Evolutionary conservation across 2,113 vertebrate species (phyloP).

Genomic region (Pluvianellus socialis): DNA sequence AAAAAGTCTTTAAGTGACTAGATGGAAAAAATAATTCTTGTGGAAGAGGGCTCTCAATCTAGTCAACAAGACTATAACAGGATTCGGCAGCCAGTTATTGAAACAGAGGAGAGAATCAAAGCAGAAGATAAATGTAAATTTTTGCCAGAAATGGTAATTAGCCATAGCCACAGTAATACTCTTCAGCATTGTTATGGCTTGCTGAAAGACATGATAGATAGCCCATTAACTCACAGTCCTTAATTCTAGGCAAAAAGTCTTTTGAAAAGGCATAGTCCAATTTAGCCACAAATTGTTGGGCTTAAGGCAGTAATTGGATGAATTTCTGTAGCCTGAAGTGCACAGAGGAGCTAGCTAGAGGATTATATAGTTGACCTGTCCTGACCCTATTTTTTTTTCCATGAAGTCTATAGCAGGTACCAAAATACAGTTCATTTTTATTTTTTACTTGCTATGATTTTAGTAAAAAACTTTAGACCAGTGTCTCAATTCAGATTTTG

Average conservation of each 20-base stretch:
- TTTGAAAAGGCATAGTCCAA: conserved; percentile 11
- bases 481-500: not conserved
- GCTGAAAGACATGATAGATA: conserved; percentile 7
- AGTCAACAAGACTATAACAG: not conserved
- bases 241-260: not conserved
- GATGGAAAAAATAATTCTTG: not conserved
- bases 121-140: not conserved
- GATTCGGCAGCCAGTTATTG: not conserved
- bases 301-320: conserved; percentile 17
- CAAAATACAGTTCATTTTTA: not conserved
- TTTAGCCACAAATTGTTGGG: conserved; percentile 24
- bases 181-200: not conserved
- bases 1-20: conserved; percentile 16
- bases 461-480: not conserved
- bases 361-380: not conserved
- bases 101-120: not conserved
- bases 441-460: not conserved
- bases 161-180: not conserved
- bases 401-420: not conserved
- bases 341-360: not conserved
- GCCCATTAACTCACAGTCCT: not conserved
- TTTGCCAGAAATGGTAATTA: conserved; percentile 26
- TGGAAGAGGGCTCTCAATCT: not conserved
- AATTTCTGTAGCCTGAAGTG: not conserved
- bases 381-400: not conserved